Conservation (phyloP, 2,113 vertebrate genomes). For the Macroglossus sobrinus region DNA sequence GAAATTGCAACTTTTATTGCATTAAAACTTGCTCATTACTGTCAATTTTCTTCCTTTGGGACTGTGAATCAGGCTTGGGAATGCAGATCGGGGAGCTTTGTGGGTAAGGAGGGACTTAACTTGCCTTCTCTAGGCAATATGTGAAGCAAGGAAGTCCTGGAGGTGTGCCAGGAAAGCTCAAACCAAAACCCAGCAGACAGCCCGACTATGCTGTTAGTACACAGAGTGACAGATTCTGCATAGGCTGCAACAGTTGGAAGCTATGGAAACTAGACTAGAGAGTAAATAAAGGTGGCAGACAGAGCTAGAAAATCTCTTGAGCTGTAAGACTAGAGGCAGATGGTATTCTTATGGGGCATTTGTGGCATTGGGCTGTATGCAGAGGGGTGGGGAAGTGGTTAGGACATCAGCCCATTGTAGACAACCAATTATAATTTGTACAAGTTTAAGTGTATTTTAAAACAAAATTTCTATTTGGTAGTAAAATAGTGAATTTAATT, state of each 20-base stretch:
- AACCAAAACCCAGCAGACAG: neutral
- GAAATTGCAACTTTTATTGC: neutral
- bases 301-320: neutral
- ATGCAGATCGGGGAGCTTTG: neutral
- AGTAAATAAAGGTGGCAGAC: neutral
- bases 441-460: neutral
- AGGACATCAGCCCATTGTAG: neutral
- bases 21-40: neutral
- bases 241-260: neutral
- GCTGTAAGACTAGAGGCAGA: neutral
- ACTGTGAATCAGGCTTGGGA: neutral
- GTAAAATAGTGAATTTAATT: neutral
- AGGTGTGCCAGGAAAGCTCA: neutral
- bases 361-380: neutral
- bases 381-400: neutral
- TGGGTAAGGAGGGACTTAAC: neutral
- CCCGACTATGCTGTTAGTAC: neutral
- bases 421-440: neutral
- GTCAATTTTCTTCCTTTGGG: neutral
- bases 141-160: neutral
- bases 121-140: neutral
- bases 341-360: neutral
- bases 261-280: neutral
- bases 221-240: neutral
- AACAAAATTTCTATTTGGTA: neutral